Conservation (phyloP, 1,140 invertebrate species). For the Patella vulgata region DNA sequence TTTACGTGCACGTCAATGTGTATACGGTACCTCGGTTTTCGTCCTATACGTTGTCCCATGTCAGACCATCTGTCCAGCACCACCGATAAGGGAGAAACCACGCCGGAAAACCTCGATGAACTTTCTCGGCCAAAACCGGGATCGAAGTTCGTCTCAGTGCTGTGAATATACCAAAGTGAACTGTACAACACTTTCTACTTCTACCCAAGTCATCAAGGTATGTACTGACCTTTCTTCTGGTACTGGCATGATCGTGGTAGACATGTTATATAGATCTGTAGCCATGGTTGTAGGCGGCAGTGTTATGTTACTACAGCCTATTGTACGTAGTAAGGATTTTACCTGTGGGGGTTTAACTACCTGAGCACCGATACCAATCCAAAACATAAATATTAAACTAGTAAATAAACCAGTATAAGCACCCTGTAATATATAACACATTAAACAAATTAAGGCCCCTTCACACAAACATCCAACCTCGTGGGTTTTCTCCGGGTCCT, state of each 20-base stretch:
- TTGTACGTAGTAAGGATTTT: slow-evolving; percentile 68
- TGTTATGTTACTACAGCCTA: slow-evolving; percentile 51
- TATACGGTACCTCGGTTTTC: too few relatives aligned
- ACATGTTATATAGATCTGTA: too few relatives aligned
- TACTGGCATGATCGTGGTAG: background rate
- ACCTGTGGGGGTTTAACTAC: slow-evolving; percentile 75
- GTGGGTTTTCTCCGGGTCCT: too few relatives aligned
- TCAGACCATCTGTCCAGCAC: too few relatives aligned
- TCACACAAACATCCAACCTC: too few relatives aligned
- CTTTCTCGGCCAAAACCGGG: too few relatives aligned
- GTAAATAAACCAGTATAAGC: slow-evolving; percentile 78
- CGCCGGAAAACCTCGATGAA: too few relatives aligned
- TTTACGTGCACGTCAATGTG: too few relatives aligned
- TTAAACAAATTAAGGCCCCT: too few relatives aligned
- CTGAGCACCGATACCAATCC: slow-evolving; percentile 88
- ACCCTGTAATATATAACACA: slow-evolving; percentile 72
- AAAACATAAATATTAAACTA: slow-evolving; percentile 78
- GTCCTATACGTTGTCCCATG: too few relatives aligned
- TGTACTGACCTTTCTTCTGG: slow-evolving; percentile 2
- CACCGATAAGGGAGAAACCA: too few relatives aligned
- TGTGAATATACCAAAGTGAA: background rate
- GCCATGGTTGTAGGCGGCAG: slow-evolving; percentile 16
- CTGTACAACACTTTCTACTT: background rate
- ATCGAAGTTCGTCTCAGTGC: background rate
- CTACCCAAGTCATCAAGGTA: background rate